Conservation (phyloP, 1,140 invertebrate genomes). For the Drosophila chauvacae region DNA sequence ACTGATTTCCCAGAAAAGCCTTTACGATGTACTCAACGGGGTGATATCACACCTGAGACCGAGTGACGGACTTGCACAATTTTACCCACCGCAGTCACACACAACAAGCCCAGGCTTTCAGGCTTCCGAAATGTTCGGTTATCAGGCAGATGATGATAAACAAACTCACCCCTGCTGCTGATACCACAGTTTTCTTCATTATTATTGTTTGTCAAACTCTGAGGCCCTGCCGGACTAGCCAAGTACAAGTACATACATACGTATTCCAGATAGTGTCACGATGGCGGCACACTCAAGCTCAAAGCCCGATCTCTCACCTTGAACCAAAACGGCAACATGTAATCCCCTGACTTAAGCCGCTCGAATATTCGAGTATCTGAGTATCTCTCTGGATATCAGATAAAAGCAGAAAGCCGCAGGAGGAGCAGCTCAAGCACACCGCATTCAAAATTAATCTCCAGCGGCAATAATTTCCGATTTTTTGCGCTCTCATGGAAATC, state of each 20-base stretch:
- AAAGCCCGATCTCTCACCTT: slow-evolving; percentile 53
- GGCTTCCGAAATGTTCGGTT: slow-evolving; percentile 32
- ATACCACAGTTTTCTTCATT: slow-evolving; percentile 26
- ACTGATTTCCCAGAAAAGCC: slow-evolving; percentile 38
- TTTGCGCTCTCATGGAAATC: slow-evolving; percentile 71
- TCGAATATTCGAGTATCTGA: slow-evolving; percentile 44
- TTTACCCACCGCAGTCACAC: slow-evolving; percentile 37
- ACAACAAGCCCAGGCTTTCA: slow-evolving; percentile 6
- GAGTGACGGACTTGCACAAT: slow-evolving; percentile 58
- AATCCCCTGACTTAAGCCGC: slow-evolving; percentile 50
- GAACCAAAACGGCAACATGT: slow-evolving; percentile 49
- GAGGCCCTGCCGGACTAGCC: slow-evolving; percentile 13
- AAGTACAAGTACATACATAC: not conserved
- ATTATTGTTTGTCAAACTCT: slow-evolving; percentile 47
- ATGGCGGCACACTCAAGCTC: slow-evolving; percentile 15
- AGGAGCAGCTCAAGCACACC: slow-evolving; percentile 28
- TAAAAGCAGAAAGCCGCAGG: slow-evolving; percentile 27
- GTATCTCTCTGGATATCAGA: slow-evolving; percentile 10
- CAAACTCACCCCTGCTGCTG: slow-evolving; percentile 39
- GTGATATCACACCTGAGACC: slow-evolving; percentile 59
- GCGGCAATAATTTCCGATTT: slow-evolving; percentile 76
- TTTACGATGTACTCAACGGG: slow-evolving; percentile 15
- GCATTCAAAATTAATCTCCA: slow-evolving; percentile 72
- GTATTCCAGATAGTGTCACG: slow-evolving; percentile 32
- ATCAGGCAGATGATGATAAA: slow-evolving; percentile 50